phyloP scores from a whole-genome alignment of 2,113 vertebrate species.

The Urocolius indicus region DNA sequence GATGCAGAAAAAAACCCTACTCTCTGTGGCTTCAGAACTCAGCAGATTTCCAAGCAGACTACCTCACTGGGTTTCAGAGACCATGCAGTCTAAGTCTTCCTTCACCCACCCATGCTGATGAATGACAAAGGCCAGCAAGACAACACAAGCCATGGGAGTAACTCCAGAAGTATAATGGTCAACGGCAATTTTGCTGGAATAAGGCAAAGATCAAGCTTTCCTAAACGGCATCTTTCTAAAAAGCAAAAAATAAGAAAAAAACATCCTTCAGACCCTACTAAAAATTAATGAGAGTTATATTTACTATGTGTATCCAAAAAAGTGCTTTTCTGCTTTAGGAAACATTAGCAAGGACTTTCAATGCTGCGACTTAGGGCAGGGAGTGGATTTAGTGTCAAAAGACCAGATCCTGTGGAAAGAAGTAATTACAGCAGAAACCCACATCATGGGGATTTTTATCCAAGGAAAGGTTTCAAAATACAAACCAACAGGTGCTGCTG shows the following conservation, averaged over 20 bases:
- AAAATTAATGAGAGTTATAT: background rate
- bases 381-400: background rate
- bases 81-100: rapidly evolving
- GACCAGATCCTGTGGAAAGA: background rate
- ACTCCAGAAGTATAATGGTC: background rate
- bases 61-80: background rate
- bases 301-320: background rate
- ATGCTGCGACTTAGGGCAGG: background rate
- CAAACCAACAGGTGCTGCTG: constrained; percentile 42
- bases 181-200: background rate
- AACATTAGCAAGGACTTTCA: background rate
- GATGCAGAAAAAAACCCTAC: background rate
- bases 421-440: constrained; percentile 1
- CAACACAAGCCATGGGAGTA: background rate
- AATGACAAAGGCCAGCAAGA: background rate
- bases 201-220: background rate
- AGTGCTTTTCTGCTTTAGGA: background rate
- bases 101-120: background rate
- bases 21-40: background rate
- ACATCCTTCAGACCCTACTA: background rate
- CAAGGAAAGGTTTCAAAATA: constrained; percentile 46
- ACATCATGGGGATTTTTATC: constrained; percentile 1
- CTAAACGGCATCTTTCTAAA: background rate
- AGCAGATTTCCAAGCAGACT: background rate
- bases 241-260: background rate